A percentile compares a stretch with the other conserved stretches of the same genome.
Evolutionary conservation across 2,113 vertebrate species (phyloP).

Genomic region (Mungos mungo): DNA sequence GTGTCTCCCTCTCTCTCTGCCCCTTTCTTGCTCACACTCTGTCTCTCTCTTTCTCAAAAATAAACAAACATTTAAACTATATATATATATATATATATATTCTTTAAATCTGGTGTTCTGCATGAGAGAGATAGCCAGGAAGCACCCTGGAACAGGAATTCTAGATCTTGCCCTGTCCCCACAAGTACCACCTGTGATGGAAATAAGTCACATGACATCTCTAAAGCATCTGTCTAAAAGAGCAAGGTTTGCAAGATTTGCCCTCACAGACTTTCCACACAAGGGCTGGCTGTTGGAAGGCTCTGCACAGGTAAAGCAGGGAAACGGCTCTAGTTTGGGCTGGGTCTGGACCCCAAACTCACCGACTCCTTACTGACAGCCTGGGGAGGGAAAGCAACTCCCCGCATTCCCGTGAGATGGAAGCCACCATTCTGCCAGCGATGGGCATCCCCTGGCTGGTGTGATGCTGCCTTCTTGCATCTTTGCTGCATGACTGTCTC

Average conservation of each 20-base stretch:
- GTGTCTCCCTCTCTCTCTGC: too few species aligned
- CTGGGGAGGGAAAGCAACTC: not conserved
- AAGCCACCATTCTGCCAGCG: not conserved
- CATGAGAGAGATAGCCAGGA: not conserved
- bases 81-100: too few species aligned
- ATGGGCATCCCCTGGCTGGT: accelerated
- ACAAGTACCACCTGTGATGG: not conserved
- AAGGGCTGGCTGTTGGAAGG: not conserved
- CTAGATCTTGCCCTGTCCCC: not conserved
- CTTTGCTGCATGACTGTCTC: not conserved
- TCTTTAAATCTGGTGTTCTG: not conserved
- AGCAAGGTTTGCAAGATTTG: not conserved
- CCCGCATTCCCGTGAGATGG: not conserved
- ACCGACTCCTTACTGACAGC: not conserved
- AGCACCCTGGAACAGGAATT: not conserved
- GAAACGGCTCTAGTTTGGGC: not conserved
- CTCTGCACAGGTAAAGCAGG: not conserved
- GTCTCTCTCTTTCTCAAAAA: too few species aligned
- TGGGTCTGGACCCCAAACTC: not conserved
- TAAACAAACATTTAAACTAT: too few species aligned
- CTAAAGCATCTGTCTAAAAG: not conserved
- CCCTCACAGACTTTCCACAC: not conserved
- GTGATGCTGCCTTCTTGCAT: not conserved
- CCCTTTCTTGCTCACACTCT: too few species aligned
- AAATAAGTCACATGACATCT: not conserved